Evolutionary conservation across 2,113 vertebrate genomes (phyloP), one percentile per base, ranked within the genome.

Genomic region (Ciconia maguari): DNA sequence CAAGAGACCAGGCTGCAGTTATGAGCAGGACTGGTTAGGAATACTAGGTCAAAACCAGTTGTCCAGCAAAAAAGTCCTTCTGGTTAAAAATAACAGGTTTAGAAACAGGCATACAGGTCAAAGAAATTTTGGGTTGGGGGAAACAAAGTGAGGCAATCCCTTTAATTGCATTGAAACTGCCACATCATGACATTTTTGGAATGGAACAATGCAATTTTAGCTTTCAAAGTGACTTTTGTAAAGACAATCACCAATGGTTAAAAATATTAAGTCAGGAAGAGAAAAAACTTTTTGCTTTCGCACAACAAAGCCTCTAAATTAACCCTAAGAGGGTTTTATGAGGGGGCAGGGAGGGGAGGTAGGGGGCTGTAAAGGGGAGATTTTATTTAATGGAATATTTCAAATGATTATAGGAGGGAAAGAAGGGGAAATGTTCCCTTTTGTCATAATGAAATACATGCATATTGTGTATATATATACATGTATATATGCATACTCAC

Each of bases 331-430:
- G 1, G 60, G 27, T 90, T 96, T 94, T 95, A 94, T 10, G 83
- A 87, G 65, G 38, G 34, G 71, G 54, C 62, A 90, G 88, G 71
- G 75, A 89, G n/a, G 30, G 60, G 55, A 92, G 34, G 70, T 7
- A 82, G 42, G 8, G 44, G 65, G 62, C 34, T 77, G 52, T 72
- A 90, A 93, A 94, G 70, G n/a, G 69, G 57, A 72, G 21, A 54
- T 65, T 83, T 89, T 83, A 82, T 89, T 87, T 93, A 66, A 90
- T 44, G 68, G 87, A 88, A 51, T 76, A 88, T 95, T 92, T 88
- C 1, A 15, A 87, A 69, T 80, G 4, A 66, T 46, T 96, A n/a
- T 32, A 83, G 87, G 68, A 65, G 32, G 71, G 49, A 83, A 72
- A 74, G 66, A 87, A 79, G 32, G 52, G 36, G 22, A 94, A 69